Evolutionary conservation across 1,140 invertebrate species (phyloP).

Genomic region (Brachionus paranguensis): DNA sequence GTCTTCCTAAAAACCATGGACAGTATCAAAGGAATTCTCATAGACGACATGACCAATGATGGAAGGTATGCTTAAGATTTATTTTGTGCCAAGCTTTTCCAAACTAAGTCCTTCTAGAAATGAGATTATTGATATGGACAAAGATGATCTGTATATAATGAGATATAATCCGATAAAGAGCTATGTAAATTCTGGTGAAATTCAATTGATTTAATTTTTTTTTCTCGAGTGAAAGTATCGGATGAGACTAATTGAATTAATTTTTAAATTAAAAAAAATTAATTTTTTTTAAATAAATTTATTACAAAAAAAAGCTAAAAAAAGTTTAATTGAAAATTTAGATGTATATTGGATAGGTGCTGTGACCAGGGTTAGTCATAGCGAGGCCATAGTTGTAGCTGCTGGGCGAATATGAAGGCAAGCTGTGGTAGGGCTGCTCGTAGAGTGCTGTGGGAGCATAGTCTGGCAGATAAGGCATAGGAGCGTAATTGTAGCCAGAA

Average conservation of each 20-base stretch:
- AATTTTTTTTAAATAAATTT: not conserved
- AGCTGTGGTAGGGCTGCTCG: too few species aligned
- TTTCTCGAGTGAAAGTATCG: not conserved
- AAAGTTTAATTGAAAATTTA: too few species aligned
- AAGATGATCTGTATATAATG: conserved; percentile 17
- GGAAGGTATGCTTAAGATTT: not conserved
- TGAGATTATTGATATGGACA: conserved; percentile 39
- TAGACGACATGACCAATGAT: conserved; percentile 30
- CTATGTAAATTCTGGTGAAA: conserved; percentile 31
- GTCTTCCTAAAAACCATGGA: conserved; percentile 38
- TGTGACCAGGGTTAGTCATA: too few species aligned
- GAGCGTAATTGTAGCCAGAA: too few species aligned
- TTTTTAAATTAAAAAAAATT: not conserved
- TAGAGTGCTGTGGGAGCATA: too few species aligned
- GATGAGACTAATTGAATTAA: not conserved
- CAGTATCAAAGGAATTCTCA: conserved; percentile 23
- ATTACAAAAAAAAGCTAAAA: not conserved
- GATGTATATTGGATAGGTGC: too few species aligned
- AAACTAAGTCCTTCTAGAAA: not conserved
- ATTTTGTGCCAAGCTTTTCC: not conserved
- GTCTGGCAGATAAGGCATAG: too few species aligned
- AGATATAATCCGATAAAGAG: conserved; percentile 30
- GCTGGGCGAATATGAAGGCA: too few species aligned
- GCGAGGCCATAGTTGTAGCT: too few species aligned
- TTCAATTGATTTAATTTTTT: conserved; percentile 22